phyloP scores from a whole-genome alignment of 2,888 invertebrate species.

The Agonopterix subpropinquella region DNA sequence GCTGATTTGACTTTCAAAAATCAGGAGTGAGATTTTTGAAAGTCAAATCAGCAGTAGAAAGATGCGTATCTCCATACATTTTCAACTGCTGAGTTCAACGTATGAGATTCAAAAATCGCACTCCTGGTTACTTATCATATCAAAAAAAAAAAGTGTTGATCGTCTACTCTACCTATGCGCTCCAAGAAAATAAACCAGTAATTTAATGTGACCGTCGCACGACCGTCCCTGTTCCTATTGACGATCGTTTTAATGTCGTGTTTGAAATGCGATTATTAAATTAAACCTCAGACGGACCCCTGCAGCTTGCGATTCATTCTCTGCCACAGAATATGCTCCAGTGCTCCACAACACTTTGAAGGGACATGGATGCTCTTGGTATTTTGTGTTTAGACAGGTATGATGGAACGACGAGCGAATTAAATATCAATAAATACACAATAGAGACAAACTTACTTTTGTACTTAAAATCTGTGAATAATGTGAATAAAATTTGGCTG shows the following conservation, averaged over 20 bases:
- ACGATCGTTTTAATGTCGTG: slow-evolving; percentile 9
- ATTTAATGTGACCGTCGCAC: slow-evolving; percentile 15
- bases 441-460: no score
- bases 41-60: no score
- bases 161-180: slow-evolving; percentile 14
- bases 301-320: slow-evolving; percentile 35
- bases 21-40: no score
- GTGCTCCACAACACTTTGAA: slow-evolving; percentile 24
- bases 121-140: no score
- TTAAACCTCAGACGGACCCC: slow-evolving; percentile 48
- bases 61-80: no score
- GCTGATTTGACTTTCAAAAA: no score
- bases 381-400: slow-evolving; percentile 38
- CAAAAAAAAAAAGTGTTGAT: neutral
- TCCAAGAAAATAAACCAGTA: slow-evolving; percentile 17
- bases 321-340: slow-evolving; percentile 38
- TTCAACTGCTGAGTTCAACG: no score
- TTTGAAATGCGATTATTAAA: slow-evolving; percentile 57
- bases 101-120: no score
- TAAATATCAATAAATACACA: no score
- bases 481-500: no score
- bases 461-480: no score
- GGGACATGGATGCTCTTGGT: slow-evolving; percentile 35
- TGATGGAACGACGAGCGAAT: slow-evolving; percentile 28
- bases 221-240: slow-evolving; percentile 1